Base-by-base conservation (phyloP, 2,888 invertebrate species). In the Drosophila dives region DNA sequence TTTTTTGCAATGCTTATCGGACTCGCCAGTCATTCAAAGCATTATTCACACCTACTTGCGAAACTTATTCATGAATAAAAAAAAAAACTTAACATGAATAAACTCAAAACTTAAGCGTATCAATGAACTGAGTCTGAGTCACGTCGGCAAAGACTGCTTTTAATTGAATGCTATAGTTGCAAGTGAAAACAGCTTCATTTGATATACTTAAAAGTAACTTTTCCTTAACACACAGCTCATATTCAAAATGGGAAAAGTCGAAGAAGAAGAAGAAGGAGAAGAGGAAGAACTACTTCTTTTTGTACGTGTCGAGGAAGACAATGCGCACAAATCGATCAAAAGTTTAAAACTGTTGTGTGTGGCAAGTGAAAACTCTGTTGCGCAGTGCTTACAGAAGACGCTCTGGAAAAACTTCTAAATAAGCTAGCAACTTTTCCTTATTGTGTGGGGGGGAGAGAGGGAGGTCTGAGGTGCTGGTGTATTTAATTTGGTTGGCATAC, bases 401-500 rank as follows among this genome's bases (percentile, higher is more conserved):
- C 42, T 32, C 45, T n/a, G 42, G 58, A 10, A 51, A 73, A 88
- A 86, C 53, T 83, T 84, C 72, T 70, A 42, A 51, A 66, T 79
- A 84, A 81, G 80, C 83, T 66, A 55, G 53, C 56, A 74, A 83
- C 53, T 81, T 81, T 71, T 61, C 58, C 71, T 72, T 69, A 68
- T 66, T 77, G 67, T 80, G 64, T 72, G 33, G 36, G 8, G 12
- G 8, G 17, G 36, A 23, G 29, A 23, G 34, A 2, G 15, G 23
- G 7, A 17, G 42, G 65, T 72, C 62, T 63, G 69, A 10, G n/a
- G 8, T 75, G 58, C 72, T 75, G 86, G 89, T 85, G 75, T 80
- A 89, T 85, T 89, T 86, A 89, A 85, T 85, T 85, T 85, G 82
- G 71, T 69, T 70, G 72, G 63, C 84, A 84, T 86, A 89, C 73